Conservation (phyloP, 1,140 invertebrate genomes). For the Drosophila erecta region DNA sequence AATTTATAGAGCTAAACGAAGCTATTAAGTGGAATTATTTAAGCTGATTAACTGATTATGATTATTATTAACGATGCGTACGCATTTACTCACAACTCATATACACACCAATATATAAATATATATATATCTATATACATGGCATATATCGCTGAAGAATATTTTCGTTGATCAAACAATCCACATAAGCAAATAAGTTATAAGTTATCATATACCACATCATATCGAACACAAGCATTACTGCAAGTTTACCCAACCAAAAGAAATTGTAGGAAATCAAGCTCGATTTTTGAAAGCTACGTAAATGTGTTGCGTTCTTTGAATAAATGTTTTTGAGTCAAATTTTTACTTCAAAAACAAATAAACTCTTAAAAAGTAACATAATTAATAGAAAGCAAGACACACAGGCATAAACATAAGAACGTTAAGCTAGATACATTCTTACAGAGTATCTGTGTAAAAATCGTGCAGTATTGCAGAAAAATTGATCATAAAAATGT, state of each 20-base stretch:
- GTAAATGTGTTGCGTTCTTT: slow-evolving; percentile 77
- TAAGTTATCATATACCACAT: slow-evolving; percentile 48
- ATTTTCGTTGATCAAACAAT: slow-evolving; percentile 56
- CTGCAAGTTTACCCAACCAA: slow-evolving; percentile 50
- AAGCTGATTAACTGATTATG: slow-evolving; percentile 70
- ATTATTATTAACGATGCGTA: slow-evolving; percentile 70
- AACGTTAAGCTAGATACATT: slow-evolving; percentile 34
- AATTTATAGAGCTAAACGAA: slow-evolving; percentile 80
- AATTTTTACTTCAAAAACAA: slow-evolving; percentile 75
- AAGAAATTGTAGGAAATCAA: slow-evolving; percentile 49
- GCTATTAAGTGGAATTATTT: slow-evolving; percentile 74
- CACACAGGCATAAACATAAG: slow-evolving; percentile 31
- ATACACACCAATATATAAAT: slow-evolving; percentile 62
- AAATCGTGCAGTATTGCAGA: slow-evolving; percentile 33
- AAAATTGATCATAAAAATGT: slow-evolving; percentile 61
- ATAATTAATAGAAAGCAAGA: slow-evolving; percentile 41
- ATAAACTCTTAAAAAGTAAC: slow-evolving; percentile 30
- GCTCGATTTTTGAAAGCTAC: slow-evolving; percentile 56
- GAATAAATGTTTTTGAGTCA: slow-evolving; percentile 80
- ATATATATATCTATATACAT: slow-evolving; percentile 41
- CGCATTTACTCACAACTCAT: slow-evolving; percentile 76
- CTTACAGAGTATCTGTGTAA: slow-evolving; percentile 53
- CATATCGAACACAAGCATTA: slow-evolving; percentile 43
- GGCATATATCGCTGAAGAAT: slow-evolving; percentile 54
- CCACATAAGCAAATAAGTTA: slow-evolving; percentile 44